Evolutionary conservation across 2,113 vertebrate species (phyloP).

Genomic region (Mustelus asterias): DNA sequence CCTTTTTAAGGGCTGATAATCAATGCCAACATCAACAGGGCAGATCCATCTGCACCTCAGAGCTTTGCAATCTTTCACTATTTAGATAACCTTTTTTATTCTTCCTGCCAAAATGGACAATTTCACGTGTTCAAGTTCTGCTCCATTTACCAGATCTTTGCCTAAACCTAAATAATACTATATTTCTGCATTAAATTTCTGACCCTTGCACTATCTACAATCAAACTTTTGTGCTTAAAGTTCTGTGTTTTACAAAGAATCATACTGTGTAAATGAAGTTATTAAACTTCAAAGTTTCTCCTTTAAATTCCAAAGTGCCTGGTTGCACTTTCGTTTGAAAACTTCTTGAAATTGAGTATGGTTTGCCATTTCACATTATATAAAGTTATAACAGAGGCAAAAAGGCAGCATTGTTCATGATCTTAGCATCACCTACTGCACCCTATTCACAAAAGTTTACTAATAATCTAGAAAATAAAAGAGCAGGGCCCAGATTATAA

Average conservation of each 20-base stretch:
- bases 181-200: not conserved
- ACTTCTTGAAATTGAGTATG: not conserved
- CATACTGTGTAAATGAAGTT: not conserved
- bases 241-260: not conserved
- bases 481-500: not conserved
- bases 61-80: no score
- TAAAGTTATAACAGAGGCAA: not conserved
- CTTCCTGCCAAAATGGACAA: no score
- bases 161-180: not conserved
- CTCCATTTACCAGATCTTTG: no score
- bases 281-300: not conserved
- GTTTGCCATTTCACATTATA: not conserved
- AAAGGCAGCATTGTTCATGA: not conserved
- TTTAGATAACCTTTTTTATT: no score
- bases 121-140: no score
- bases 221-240: not conserved
- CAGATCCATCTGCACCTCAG: no score
- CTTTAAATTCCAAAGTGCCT: not conserved
- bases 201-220: not conserved
- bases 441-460: not conserved
- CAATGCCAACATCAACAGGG: not conserved
- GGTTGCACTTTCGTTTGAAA: not conserved
- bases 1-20: not conserved
- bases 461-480: not conserved
- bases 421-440: not conserved